Conservation (phyloP, 2,888 invertebrate genomes). For the Nomada fabriciana region DNA sequence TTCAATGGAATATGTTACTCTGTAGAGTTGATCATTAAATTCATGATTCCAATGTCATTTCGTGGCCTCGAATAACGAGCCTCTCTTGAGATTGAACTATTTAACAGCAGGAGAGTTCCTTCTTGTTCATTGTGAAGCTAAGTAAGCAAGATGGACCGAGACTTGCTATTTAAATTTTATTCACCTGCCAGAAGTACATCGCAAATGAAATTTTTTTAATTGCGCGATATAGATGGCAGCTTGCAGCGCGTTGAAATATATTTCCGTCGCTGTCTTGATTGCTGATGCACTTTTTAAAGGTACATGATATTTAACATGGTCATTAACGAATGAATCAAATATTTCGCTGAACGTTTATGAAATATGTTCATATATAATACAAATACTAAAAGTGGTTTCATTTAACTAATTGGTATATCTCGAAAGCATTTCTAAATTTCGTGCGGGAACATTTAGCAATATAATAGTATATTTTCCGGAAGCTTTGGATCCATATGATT, state of each 20-base stretch:
- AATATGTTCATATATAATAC: neutral
- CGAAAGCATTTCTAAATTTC: neutral
- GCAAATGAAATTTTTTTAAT: neutral
- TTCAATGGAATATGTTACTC: neutral
- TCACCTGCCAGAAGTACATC: too few relatives aligned
- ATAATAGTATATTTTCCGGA: neutral
- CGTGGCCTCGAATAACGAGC: neutral
- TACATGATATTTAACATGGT: neutral
- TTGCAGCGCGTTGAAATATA: too few relatives aligned
- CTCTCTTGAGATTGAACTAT: neutral
- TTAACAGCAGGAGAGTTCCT: neutral
- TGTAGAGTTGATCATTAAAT: neutral
- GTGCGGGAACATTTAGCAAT: too few relatives aligned
- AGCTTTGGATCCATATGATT: neutral
- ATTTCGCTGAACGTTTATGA: neutral
- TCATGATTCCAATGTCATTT: neutral
- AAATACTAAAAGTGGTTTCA: neutral
- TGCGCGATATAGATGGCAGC: too few relatives aligned
- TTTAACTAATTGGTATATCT: neutral
- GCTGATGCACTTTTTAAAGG: neutral
- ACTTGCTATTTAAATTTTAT: neutral
- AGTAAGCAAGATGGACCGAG: neutral
- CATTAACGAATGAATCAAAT: neutral
- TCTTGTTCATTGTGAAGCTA: neutral
- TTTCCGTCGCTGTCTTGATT: neutral